Conservation (phyloP, 2,113 vertebrate genomes). For the Merops nubicus region DNA sequence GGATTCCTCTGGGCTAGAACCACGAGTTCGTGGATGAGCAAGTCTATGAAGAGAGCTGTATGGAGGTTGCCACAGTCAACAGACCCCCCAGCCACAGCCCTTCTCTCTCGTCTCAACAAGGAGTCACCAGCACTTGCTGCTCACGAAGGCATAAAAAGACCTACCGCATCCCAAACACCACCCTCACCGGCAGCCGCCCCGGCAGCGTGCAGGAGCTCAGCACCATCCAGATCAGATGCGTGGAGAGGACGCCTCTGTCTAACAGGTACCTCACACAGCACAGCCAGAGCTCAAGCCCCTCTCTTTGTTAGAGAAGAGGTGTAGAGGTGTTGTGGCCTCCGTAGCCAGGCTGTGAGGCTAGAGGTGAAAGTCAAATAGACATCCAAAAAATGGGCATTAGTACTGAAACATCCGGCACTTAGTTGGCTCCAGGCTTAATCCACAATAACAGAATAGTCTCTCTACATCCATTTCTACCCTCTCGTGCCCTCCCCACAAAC, state of each 20-base stretch:
- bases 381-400: not conserved
- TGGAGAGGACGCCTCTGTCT: slow-evolving; percentile 84
- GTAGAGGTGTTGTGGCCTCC: not conserved
- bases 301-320: not conserved
- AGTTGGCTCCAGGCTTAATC: not conserved
- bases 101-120: slow-evolving; percentile 83
- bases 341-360: not conserved
- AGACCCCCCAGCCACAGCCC: slow-evolving; percentile 84
- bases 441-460: not conserved
- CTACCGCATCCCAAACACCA: slow-evolving; percentile 87
- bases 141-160: slow-evolving; percentile 87
- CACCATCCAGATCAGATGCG: slow-evolving; percentile 90
- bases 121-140: slow-evolving; percentile 89
- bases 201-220: slow-evolving; percentile 92
- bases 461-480: not conserved
- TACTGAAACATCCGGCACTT: not conserved
- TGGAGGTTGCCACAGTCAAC: slow-evolving; percentile 86
- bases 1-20: slow-evolving; percentile 77
- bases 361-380: not conserved
- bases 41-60: slow-evolving; percentile 85
- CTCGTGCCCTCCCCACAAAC: not conserved
- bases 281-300: not conserved
- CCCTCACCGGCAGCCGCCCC: slow-evolving; percentile 74
- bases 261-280: slow-evolving; percentile 81
- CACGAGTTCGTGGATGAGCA: slow-evolving; percentile 95